Base-by-base conservation (phyloP, 2,797 vertebrate species). In the Spondyliosoma cantharus region DNA sequence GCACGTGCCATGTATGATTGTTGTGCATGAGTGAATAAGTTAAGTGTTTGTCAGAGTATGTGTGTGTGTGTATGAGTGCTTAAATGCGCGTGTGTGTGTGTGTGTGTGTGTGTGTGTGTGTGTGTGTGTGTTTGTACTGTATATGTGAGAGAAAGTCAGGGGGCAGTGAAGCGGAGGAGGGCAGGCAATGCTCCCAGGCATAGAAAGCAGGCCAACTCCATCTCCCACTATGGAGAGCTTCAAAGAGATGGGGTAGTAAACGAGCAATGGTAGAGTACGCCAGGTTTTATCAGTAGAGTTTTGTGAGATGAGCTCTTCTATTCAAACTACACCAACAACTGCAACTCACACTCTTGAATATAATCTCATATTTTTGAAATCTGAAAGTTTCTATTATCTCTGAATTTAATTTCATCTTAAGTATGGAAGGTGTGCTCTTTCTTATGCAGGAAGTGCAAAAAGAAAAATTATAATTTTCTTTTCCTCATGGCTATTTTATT, bases 121-220 rank as follows among this genome's bases (percentile, higher is more conserved):
- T 65, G 45, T 63, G 65, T 68, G 43, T 76, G 75, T 71, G 63
- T 67, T 32, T 75, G 54, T 70, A 78, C 73, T 60, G 66, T 91
- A 78, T 85, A 81, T 87, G 85, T 83, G 85, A 87, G 74, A 84
- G 85, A 80, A 89, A 91, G 87, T 90, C 80, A 81, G 84, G 76
- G 87, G 89, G 90, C 89, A 92, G 86, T 89, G 85, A 90, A 90
- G 91, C 90, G 81, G 91, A 93, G 84, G 87, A 92, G 91, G 92
- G 86, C 89, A 93, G 90, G 91, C 92, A 78, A 91, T 84, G 90
- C 93, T 94, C 86, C 82, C 87, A 92, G 92, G 92, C 93, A 92
- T 74, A 89, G 90, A 94, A 93, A 94, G 83, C 87, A 94, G 92
- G 92, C 90, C 91, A 92, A 84, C 89, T 89, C 81, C 76, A 87